These are phyloP conservation scores for Littorina saxatilis DNA, from an alignment of 1,140 invertebrate genomes.

Conservation along the genomic window DNA sequence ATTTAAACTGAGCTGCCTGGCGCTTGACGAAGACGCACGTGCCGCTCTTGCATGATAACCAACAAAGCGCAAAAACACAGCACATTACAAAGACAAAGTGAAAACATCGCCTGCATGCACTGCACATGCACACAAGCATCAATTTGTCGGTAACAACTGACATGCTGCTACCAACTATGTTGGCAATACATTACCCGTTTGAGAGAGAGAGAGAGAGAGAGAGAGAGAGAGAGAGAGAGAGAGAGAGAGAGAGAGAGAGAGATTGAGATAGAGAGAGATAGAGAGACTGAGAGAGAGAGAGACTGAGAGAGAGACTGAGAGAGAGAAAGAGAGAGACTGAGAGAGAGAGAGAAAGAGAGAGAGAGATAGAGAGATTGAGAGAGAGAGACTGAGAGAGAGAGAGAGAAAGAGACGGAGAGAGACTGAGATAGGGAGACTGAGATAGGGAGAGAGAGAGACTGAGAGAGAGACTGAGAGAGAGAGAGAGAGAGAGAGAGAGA, in stretches of 20 bases:
- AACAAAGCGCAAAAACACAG: not conserved
- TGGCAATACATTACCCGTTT: no score
- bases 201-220: not conserved
- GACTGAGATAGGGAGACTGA: not conserved
- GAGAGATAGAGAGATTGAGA: no score
- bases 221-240: not conserved
- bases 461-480: not conserved
- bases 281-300: not conserved
- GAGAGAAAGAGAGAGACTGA: not conserved
- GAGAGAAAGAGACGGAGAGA: not conserved
- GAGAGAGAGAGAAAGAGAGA: no score
- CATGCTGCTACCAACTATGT: no score
- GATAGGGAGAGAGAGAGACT: not conserved
- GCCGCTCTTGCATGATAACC: not conserved
- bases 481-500: not conserved
- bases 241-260: not conserved
- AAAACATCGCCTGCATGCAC: no score
- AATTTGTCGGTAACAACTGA: no score
- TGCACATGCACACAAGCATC: no score
- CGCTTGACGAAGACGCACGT: not conserved
- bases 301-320: not conserved
- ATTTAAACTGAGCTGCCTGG: not conserved
- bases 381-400: not conserved
- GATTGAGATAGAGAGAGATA: no score
- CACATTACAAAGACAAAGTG: not conserved